Percentiles rank a stretch among this genome's conserved stretches.
phyloP scores from a whole-genome alignment of 2,113 vertebrate species.

The Psilopsiagon aurifrons region DNA sequence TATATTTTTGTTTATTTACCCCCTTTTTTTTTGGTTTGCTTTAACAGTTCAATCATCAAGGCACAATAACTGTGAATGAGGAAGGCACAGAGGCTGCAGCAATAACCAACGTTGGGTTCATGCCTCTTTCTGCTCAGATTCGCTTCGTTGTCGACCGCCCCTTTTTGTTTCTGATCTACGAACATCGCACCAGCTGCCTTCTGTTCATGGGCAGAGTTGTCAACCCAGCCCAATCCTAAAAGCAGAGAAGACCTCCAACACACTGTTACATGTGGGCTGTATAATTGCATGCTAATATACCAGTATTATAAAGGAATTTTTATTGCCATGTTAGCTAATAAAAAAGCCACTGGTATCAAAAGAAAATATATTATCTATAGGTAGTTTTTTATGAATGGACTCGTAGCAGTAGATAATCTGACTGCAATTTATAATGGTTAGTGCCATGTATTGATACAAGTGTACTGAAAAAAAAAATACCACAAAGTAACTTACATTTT shows the following conservation, averaged over 20 bases:
- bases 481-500: neutral
- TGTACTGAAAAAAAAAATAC: neutral
- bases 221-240: slow-evolving; percentile 82
- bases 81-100: slow-evolving; percentile 92
- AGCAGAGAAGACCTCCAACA: neutral
- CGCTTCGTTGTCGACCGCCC: slow-evolving; percentile 88
- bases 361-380: neutral
- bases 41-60: slow-evolving; percentile 91
- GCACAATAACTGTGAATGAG: slow-evolving; percentile 94
- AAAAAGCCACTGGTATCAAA: neutral
- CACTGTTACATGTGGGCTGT: neutral
- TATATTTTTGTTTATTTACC: neutral
- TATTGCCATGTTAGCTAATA: neutral
- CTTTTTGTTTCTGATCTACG: slow-evolving; percentile 93
- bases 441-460: neutral
- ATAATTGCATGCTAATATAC: neutral
- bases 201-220: slow-evolving; percentile 93
- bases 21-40: neutral
- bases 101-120: slow-evolving; percentile 90
- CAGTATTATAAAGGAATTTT: slow-evolving; percentile 15
- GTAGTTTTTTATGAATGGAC: neutral
- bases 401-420: slow-evolving; percentile 8
- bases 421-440: slow-evolving; percentile 27
- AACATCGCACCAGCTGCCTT: slow-evolving; percentile 92
- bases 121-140: slow-evolving; percentile 92